A percentile compares a stretch with the other conserved stretches of the same genome.
Evolutionary conservation across 2,888 invertebrate species (phyloP).

Genomic region (Mamestra brassicae): DNA sequence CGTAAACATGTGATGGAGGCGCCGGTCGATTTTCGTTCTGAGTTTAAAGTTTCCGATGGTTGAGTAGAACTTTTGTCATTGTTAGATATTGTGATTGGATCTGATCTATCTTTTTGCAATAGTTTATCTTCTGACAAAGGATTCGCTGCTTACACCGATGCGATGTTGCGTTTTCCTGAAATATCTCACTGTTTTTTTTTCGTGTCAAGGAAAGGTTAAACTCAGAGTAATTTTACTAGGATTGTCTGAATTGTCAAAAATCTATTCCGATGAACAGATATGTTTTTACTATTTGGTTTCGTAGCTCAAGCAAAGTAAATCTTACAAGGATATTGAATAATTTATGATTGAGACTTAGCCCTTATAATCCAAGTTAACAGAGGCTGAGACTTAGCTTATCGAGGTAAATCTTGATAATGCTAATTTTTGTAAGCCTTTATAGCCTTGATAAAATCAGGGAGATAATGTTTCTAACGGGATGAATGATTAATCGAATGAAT

Average conservation of each 20-base stretch:
- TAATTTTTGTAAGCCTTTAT: constrained; percentile 2
- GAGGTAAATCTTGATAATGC: not conserved
- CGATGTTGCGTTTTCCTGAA: too few species aligned
- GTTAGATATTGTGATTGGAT: constrained; percentile 8
- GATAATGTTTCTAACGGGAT: not conserved
- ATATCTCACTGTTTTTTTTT: not conserved
- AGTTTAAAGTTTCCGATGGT: constrained; percentile 34
- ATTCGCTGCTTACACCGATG: not conserved
- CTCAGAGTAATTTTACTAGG: not conserved
- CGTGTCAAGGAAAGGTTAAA: not conserved
- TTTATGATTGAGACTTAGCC: constrained; percentile 29
- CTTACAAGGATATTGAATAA: constrained; percentile 28
- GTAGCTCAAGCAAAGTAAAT: not conserved
- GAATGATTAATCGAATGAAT: not conserved
- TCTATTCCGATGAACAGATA: not conserved
- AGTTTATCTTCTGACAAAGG: not conserved
- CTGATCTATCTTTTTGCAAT: not conserved
- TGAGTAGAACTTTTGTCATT: constrained; percentile 14
- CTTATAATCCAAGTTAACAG: not conserved
- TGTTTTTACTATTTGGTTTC: not conserved
- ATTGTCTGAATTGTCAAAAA: not conserved
- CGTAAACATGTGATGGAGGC: constrained; percentile 38
- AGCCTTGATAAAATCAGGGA: too few species aligned
- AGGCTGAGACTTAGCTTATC: not conserved
- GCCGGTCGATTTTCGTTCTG: constrained; percentile 40